These are phyloP conservation scores for Archegozetes longisetosus DNA, from an alignment of 1,140 invertebrate genomes.

Conservation along the genomic window DNA sequence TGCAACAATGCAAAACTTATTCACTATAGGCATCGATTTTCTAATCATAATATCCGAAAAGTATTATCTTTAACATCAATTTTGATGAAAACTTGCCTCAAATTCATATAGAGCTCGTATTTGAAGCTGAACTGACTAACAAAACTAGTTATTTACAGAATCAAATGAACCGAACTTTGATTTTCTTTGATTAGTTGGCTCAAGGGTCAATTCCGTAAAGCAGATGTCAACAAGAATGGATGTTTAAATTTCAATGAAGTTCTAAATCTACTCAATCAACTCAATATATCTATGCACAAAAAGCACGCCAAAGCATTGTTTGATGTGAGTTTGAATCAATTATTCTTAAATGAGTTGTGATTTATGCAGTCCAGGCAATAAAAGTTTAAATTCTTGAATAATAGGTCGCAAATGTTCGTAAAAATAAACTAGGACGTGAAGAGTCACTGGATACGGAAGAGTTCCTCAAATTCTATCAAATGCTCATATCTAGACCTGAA, in stretches of 20 bases:
- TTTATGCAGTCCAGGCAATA: too few species aligned
- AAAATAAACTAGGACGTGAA: constrained; percentile 28
- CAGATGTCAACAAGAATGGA: constrained; percentile 33
- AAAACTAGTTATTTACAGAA: too few species aligned
- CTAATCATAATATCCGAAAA: too few species aligned
- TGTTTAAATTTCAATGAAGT: constrained; percentile 33
- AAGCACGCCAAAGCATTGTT: constrained; percentile 29
- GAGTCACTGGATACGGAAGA: constrained; percentile 37
- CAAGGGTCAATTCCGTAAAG: constrained; percentile 31
- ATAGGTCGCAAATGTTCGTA: too few species aligned
- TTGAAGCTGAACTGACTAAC: too few species aligned
- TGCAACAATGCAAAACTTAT: too few species aligned
- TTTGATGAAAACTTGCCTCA: too few species aligned
- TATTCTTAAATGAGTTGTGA: not conserved
- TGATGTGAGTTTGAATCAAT: constrained; percentile 25
- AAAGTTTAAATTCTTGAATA: too few species aligned
- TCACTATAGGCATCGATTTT: too few species aligned
- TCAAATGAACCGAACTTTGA: not conserved
- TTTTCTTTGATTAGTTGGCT: constrained; percentile 29
- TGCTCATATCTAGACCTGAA: constrained; percentile 35
- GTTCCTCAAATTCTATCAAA: constrained; percentile 39
- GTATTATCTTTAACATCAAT: too few species aligned
- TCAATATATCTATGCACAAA: constrained; percentile 32
- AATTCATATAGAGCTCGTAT: too few species aligned
- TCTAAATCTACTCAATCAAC: constrained; percentile 28